Evolutionary conservation across 37 sponge, comb jelly and placozoan species (phyloP).

Genomic region (Chondrilla cf. caribensis): DNA sequence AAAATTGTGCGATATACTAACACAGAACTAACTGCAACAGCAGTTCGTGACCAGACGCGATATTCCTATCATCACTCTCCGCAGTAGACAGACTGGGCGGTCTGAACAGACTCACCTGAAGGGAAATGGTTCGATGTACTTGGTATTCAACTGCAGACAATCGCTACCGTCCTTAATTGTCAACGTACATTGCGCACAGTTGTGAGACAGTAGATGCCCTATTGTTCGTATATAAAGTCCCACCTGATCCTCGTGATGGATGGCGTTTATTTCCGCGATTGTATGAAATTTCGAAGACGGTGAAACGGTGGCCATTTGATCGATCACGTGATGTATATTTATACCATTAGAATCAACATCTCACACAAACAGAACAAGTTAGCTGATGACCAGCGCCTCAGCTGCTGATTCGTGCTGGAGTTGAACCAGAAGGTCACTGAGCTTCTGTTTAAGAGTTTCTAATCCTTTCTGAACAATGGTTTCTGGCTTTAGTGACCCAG

Average conservation of each 20-base stretch:
- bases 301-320: neutral
- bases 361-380: neutral
- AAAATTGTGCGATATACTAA: too few relatives aligned
- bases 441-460: slow-evolving; percentile 90
- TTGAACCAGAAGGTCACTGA: slow-evolving; percentile 86
- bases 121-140: slow-evolving; percentile 17
- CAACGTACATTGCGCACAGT: neutral
- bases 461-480: slow-evolving; percentile 90
- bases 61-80: too few relatives aligned
- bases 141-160: neutral
- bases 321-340: too few relatives aligned
- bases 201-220: neutral
- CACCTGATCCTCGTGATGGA: neutral
- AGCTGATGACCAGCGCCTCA: slow-evolving; percentile 56
- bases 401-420: slow-evolving; percentile 88
- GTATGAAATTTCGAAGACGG: neutral
- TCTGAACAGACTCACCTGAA: neutral
- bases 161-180: slow-evolving; percentile 6
- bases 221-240: neutral
- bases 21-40: too few relatives aligned
- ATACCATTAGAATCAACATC: too few relatives aligned
- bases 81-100: too few relatives aligned
- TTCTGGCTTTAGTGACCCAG: slow-evolving; percentile 93
- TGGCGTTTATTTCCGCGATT: neutral
- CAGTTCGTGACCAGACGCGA: too few relatives aligned